Base-by-base conservation (phyloP, 2,797 vertebrate genomes). In the Chiroxiphia lanceolata region DNA sequence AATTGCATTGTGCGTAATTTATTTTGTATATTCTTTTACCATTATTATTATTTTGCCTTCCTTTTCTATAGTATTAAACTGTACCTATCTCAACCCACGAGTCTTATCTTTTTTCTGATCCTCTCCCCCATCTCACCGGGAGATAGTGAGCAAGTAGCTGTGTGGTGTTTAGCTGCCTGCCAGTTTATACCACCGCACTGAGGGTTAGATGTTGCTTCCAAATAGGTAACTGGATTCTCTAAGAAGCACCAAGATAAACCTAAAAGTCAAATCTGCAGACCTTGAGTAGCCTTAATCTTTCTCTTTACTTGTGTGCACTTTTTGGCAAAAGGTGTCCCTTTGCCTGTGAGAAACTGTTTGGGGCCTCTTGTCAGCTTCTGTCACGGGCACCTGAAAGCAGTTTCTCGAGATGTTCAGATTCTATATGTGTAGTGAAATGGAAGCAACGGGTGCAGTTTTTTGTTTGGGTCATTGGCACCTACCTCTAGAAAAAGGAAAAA, bases 71-170 rank as follows among this genome's bases (percentile, higher is more conserved):
- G 5, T 77, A 1, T 48, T 71, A 44, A 54, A n/a, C 22, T 26
- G 5, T 13, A 47, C 16, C 65, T 48, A 36, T 11, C 26, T 64
- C 45, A 77, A 3, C 8, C 8, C 8, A 15, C 2, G 3, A 70
- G 11, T 36, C 64, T 47, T 40, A 10, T n/a, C 3, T 40, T 69
- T n/a, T 57, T n/a, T 15, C 9, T 2, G 0, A 11, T 44, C 45
- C 7, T 56, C 50, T 76, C 11, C 4, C 13, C 22, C 0, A 0
- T 45, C 23, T 59, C 29, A 17, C 20, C 26, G 11, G 11, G 38
- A 21, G 11, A 59, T n/a, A 31, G 12, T 31, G 29, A 59, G 51
- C 51, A 57, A 83, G 45, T 0, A 5, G 17, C 72, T 34, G 4
- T 40, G 38, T 47, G 34, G 33, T 60, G 23, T 65, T 77, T 18